Evolutionary conservation across 2,797 vertebrate species (phyloP).

Genomic region (Streptopelia turtur): DNA sequence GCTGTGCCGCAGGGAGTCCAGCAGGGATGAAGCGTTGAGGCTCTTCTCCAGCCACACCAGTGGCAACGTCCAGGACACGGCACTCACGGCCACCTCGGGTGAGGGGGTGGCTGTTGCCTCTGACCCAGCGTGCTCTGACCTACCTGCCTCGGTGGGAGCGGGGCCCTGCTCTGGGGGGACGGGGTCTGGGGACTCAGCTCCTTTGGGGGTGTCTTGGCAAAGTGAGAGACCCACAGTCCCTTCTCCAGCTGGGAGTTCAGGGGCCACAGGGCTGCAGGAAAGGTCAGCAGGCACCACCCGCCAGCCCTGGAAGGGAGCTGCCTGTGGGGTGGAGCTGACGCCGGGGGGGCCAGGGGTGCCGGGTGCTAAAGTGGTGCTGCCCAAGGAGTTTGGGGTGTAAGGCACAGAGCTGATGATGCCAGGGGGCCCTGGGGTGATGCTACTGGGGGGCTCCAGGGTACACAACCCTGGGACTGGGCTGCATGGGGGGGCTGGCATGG

Average conservation of each 20-base stretch:
- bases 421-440: fast-evolving
- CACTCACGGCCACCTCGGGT: not conserved
- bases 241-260: not conserved
- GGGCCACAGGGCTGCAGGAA: not conserved
- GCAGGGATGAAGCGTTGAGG: constrained; percentile 38
- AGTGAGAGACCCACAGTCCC: not conserved
- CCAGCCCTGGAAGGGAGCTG: not conserved
- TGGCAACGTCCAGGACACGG: constrained; percentile 61
- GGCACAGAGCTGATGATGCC: not conserved
- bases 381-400: not conserved
- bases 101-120: not conserved
- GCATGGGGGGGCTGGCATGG: fast-evolving
- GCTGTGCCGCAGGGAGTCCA: constrained; percentile 64
- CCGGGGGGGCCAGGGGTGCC: not conserved
- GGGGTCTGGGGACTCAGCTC: fast-evolving
- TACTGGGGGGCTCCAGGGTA: not conserved
- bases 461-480: fast-evolving
- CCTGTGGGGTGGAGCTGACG: constrained; percentile 18
- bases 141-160: not conserved
- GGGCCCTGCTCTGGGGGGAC: not conserved
- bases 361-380: not conserved
- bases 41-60: constrained; percentile 74
- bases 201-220: not conserved
- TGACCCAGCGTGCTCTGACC: not conserved
- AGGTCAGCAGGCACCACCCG: not conserved